Base-by-base conservation (phyloP, 2,113 vertebrate genomes). In the Pseudorasbora parva region DNA sequence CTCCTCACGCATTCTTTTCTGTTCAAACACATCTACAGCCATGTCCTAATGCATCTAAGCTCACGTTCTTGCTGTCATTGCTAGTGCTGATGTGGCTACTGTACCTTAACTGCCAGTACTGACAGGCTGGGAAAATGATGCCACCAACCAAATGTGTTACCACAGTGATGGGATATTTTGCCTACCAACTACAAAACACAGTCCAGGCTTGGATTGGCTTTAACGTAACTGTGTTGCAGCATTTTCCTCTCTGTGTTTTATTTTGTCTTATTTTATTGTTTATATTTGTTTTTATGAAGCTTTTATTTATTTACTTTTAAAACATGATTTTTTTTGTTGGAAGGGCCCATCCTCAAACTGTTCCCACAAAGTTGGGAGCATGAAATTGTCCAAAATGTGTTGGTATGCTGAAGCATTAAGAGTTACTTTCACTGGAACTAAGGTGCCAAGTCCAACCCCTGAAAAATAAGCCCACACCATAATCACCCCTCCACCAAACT, bases 1-100 rank as follows among this genome's bases (percentile, higher is more conserved):
- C 90, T 81, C 6, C 71, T 78, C 72, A 37, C 49, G 72, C 10
- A 84, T 88, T 41, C 49, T 75, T 74, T 73, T 69, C 82, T 69
- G 60, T 84, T 84, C 23, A 43, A 66, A 69, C 62, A 19, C 68
- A 27, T 60, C 9, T 23, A 49, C 19, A 47, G 25, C 41, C 25
- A 12, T 15, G 23, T 77, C 33, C n/a, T 78, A 25, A 84, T 72
- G 41, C 66, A 57, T 68, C 57, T 79, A 25, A 79, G 41, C 4
- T 81, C 78, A 23, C 60, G 11, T 43, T 23, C 15, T n/a, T 5
- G n/a, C 82, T 84, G 49, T 84, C 82, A 83, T 76, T 30, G 9
- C 73, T 60, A 47, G 11, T 56, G 82, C 64, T 78, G 41, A 66
- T 66, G 74, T 68, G 49, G 62, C 75, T 64, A 79, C 78, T 69